These are phyloP conservation scores for Microctenopoma steveboyesi DNA, from an alignment of 2,797 vertebrate genomes.

Conservation along the genomic window DNA sequence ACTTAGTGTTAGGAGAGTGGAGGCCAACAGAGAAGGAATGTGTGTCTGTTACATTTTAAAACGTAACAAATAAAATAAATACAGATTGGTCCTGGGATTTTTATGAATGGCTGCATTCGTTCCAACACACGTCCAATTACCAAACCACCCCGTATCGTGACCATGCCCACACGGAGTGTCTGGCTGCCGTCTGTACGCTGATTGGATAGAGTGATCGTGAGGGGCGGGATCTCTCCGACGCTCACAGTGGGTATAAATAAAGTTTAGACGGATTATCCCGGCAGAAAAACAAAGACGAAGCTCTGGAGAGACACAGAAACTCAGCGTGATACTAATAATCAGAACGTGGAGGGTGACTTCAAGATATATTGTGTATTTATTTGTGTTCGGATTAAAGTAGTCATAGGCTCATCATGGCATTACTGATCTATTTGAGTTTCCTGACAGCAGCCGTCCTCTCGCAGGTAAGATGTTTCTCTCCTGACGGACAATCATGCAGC, in stretches of 20 bases:
- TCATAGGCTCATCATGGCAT: constrained; percentile 58
- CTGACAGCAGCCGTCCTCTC: constrained; percentile 70
- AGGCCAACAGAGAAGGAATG: constrained; percentile 71
- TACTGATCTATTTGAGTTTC: constrained; percentile 59
- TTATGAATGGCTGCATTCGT: constrained; percentile 83
- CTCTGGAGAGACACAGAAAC: constrained; percentile 4
- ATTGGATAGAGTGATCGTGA: constrained; percentile 60
- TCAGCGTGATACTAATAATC: constrained; percentile 6
- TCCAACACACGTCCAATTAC: constrained; percentile 64
- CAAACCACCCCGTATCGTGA: background rate
- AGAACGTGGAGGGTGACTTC: constrained; percentile 3
- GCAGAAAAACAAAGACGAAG: constrained; percentile 22
- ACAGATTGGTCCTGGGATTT: constrained; percentile 64
- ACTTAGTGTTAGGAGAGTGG: constrained; percentile 64
- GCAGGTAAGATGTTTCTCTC: constrained; percentile 67
- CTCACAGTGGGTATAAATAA: constrained; percentile 59
- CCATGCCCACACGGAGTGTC: constrained; percentile 60
- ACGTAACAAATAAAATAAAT: constrained; percentile 77
- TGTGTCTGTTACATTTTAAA: constrained; percentile 69
- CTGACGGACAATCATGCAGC: background rate
- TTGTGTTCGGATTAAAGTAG: constrained; percentile 10
- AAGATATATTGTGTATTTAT: constrained; percentile 17
- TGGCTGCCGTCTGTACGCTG: constrained; percentile 34
- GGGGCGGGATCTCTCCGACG: constrained; percentile 46
- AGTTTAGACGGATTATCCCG: constrained; percentile 12